Evolutionary conservation across 2,888 invertebrate species (phyloP), one percentile per base, ranked within the genome.

Genomic region (Drosophila formosana): DNA sequence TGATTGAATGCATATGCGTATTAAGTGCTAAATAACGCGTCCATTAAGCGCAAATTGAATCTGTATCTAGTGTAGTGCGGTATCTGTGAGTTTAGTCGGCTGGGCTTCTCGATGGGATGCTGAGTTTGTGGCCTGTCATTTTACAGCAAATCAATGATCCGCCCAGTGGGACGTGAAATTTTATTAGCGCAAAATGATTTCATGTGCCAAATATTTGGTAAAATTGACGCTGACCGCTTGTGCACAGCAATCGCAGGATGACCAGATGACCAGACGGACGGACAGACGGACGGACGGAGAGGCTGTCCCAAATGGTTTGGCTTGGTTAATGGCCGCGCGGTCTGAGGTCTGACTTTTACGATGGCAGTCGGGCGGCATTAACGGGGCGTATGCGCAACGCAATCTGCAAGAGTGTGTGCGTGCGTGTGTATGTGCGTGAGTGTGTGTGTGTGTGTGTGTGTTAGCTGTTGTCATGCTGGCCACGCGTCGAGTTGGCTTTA

Each of bases 121-220:
- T 67, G 82, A 66, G 30, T 61, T 49, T 73, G 80, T 51, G 76
- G 68, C 45, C 37, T 30, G 68, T 52, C 66, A 34, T 62, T 88
- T 88, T 86, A 83, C 84, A 71, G 70, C 89, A 88, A 88, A 83
- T 88, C 82, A 83, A 88, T 83, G 84, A 77, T 53, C 52, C 74
- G 69, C 66, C 64, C 64, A 51, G 61, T 60, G 67, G 80, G 84
- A 62, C 60, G 72, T 70, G 69, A 53, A 77, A 83, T 86, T 88
- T 86, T 88, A 83, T 83, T 83, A 88, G 67, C 75, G 70, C 78
- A 86, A 83, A 82, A 88, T 88, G 87, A 83, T 83, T 83, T 83
- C 78, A 83, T 83, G 84, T 88, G 89, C 89, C 87, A 89, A 88
- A 83, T 83, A 88, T 83, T 83, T 80, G 74, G 50, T 71, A 60